Base-by-base conservation (phyloP, 2,888 invertebrate species). In the Brenthis daphne region DNA sequence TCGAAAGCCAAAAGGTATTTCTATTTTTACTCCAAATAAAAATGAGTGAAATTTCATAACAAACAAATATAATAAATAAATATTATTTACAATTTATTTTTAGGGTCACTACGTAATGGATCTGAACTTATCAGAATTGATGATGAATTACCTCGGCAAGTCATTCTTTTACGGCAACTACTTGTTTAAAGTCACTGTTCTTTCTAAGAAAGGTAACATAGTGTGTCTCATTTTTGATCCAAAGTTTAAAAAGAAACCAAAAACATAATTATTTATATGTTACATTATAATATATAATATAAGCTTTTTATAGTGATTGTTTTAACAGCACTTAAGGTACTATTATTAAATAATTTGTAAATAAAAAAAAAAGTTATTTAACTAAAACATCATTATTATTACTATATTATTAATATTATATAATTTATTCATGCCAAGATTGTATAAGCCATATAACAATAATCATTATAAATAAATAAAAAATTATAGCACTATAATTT, bases 121-220 rank as follows among this genome's bases (percentile, higher is more conserved):
- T 6, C 55, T 78, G 12, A 77, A 79, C 60, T 65, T 79, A 24
- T 75, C 75, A 6, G 75, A 76, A 33, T 72, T 76, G 14, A 72
- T 76, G 58, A 60, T 75, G 6, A 76, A 69, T 3, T 80, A 77
- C 47, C 61, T 79, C 13, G 82, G 81, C 0, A 68, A 71, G 14
- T 73, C 77, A 6, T 81, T 82, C 57, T 82, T 80, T 64, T 82
- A 81, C 50, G 81, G 81, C 0, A 73, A 80, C 43, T 80, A 75
- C 55, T 33, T 76, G 16, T 76, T 79, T 43, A 80, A 78, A 68
- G 70, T 70, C 0, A n/a, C 72, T 0, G 72, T 75, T 0, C 43
- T 73, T 5, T 75, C 80, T 2, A 79, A 78, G 65, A 77, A 76
- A 43, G 79, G 77, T 6, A 81, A 82, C 57, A 65, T 81, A 8